Base-by-base conservation (phyloP, 2,888 invertebrate genomes). In the Apeira syringaria region DNA sequence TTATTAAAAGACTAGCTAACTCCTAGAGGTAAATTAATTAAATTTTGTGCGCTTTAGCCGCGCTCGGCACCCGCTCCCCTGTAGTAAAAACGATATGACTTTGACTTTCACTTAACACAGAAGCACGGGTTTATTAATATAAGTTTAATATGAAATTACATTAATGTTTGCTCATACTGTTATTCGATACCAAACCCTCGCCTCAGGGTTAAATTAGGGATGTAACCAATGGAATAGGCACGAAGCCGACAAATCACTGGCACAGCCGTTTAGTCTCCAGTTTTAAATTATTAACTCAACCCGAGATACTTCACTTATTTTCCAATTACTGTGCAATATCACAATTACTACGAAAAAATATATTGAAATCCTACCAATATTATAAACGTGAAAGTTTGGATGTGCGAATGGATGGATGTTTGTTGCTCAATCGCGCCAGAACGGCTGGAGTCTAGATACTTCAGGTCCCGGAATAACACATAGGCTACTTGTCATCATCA, bases 141-240 rank as follows among this genome's bases (percentile, higher is more conserved):
- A 32, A 40, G 33, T 45, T 32, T n/a, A n/a, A n/a, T n/a, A n/a
- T 2, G 17, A 3, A 15, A 1, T 11, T 20, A 11, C 22, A n/a
- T 22, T 6, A 4, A 2, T 7, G 7, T 22, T 22, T 22, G 22
- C 22, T 6, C 29, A 17, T 39, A 45, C 45, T 39, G 45, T 22
- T 26, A 27, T 17, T 7, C 18, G 12, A n/a, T 1, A 5, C 8
- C 15, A 22, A 20, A 35, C 39, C n/a, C 72, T 81, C 77, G 83
- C 74, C 74, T 78, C 78, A 74, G 71, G 78, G 83, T 81, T 84
- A 84, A 86, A 87, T 85, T 81, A 80, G 71, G 83, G 76, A 74
- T 80, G 75, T 85, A 83, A 77, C 84, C 84, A 73, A 78, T 71
- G 56, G 68, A 64, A 70, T 66, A 72, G 74, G 74, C 73, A 75